These are phyloP conservation scores for Cantharis nigra DNA, from an alignment of 2,888 invertebrate species.

Conservation along the genomic window DNA sequence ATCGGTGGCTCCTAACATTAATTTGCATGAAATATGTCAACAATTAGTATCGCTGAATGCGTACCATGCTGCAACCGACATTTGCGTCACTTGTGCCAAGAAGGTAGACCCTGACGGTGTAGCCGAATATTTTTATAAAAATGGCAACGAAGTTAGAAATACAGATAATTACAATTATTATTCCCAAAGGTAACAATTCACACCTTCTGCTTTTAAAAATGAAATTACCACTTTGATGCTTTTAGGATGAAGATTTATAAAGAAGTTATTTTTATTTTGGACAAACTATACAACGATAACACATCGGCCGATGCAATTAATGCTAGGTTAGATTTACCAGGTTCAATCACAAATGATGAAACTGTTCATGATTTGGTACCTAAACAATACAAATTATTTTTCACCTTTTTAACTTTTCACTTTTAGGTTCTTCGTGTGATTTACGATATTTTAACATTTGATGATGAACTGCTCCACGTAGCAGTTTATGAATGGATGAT, in stretches of 20 bases:
- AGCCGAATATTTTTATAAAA: constrained; percentile 85
- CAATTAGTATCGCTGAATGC: constrained; percentile 81
- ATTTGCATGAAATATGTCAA: constrained; percentile 81
- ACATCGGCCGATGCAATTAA: neutral
- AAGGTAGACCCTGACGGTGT: constrained; percentile 89
- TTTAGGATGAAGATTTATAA: constrained; percentile 86
- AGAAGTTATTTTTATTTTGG: constrained; percentile 79
- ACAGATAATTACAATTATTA: constrained; percentile 66
- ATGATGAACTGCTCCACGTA: constrained; percentile 89
- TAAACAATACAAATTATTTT: neutral
- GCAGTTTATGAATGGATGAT: constrained; percentile 94
- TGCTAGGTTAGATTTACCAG: neutral
- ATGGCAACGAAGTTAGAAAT: constrained; percentile 81
- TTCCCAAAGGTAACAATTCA: constrained; percentile 14
- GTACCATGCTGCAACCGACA: constrained; percentile 86
- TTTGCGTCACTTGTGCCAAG: constrained; percentile 82
- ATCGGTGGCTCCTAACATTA: constrained; percentile 85
- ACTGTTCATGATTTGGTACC: neutral
- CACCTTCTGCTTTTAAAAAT: constrained; percentile 1
- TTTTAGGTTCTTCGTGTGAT: constrained; percentile 65
- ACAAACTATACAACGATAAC: constrained; percentile 53
- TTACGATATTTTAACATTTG: constrained; percentile 67
- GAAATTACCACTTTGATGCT: constrained; percentile 15
- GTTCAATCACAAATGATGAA: neutral
- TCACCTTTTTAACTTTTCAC: neutral